These are phyloP conservation scores for Aporophyla lueneburgensis DNA, from an alignment of 2,888 invertebrate genomes.

Conservation along the genomic window DNA sequence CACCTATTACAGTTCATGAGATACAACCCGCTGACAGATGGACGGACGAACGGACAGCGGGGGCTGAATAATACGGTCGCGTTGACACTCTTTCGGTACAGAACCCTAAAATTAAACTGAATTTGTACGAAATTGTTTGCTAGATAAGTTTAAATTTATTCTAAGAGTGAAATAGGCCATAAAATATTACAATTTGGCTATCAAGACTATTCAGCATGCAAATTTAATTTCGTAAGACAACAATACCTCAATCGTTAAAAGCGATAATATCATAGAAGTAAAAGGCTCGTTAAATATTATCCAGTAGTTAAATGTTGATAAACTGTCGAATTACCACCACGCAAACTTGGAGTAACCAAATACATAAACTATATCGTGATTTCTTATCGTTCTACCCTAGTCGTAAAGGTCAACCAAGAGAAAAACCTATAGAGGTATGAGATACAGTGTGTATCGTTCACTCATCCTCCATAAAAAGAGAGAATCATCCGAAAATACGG, in stretches of 20 bases:
- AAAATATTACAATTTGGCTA: neutral
- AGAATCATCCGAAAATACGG: too few species aligned
- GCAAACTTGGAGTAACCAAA: neutral
- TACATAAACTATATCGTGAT: constrained; percentile 32
- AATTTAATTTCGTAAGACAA: neutral
- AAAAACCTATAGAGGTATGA: neutral
- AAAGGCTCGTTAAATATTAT: constrained; percentile 21
- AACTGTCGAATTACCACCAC: constrained; percentile 11
- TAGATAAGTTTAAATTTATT: neutral
- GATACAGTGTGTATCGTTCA: too few species aligned
- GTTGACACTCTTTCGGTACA: too few species aligned
- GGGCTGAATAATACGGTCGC: too few species aligned
- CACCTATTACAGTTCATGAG: too few species aligned
- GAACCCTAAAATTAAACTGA: neutral
- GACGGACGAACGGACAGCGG: too few species aligned
- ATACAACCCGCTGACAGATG: too few species aligned
- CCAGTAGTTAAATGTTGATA: constrained; percentile 16
- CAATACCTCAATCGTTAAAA: neutral
- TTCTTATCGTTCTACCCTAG: constrained; percentile 18
- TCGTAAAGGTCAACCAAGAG: constrained; percentile 27
- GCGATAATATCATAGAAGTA: neutral
- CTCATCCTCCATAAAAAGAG: too few species aligned
- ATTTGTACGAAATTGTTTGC: neutral
- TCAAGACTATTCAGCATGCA: neutral
- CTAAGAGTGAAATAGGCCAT: neutral